Evolutionary conservation across 2,888 invertebrate genomes (phyloP).

Genomic region (Erebia ligea): DNA sequence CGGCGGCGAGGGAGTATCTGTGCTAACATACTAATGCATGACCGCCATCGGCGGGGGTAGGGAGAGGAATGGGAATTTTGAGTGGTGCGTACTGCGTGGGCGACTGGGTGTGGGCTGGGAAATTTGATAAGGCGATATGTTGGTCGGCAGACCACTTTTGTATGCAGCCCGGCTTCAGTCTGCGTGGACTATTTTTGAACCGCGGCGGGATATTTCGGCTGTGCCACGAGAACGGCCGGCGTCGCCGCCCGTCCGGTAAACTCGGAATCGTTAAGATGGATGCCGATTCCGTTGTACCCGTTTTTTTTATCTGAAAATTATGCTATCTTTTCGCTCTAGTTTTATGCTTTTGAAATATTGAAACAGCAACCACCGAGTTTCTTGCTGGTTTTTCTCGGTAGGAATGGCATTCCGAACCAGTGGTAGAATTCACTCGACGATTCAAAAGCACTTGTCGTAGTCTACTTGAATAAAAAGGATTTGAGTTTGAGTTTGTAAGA

Average conservation of each 20-base stretch:
- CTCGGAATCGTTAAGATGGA: conserved; percentile 24
- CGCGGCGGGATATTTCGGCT: conserved; percentile 55
- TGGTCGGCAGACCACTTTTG: conserved; percentile 74
- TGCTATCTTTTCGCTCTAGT: not conserved
- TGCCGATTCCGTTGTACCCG: not conserved
- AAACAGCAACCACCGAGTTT: no score
- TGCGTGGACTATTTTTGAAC: conserved; percentile 74
- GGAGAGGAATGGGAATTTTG: conserved; percentile 47
- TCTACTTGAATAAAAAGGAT: no score
- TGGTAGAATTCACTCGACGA: no score
- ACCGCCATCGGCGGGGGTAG: conserved; percentile 49
- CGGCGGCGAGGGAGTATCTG: conserved; percentile 60
- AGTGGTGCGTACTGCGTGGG: conserved; percentile 64
- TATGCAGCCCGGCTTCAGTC: conserved; percentile 68
- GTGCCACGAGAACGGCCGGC: conserved; percentile 54
- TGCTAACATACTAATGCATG: conserved; percentile 81
- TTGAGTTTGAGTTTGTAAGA: no score
- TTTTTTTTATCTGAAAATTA: not conserved
- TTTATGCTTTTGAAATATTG: not conserved
- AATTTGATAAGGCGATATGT: conserved; percentile 79
- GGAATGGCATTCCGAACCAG: no score
- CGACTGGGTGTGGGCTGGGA: conserved; percentile 70
- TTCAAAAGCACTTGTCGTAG: no score
- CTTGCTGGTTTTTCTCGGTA: not conserved
- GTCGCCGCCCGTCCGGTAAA: conserved; percentile 46